Conservation (phyloP, 2,113 vertebrate genomes). For the Silurus asotus region DNA sequence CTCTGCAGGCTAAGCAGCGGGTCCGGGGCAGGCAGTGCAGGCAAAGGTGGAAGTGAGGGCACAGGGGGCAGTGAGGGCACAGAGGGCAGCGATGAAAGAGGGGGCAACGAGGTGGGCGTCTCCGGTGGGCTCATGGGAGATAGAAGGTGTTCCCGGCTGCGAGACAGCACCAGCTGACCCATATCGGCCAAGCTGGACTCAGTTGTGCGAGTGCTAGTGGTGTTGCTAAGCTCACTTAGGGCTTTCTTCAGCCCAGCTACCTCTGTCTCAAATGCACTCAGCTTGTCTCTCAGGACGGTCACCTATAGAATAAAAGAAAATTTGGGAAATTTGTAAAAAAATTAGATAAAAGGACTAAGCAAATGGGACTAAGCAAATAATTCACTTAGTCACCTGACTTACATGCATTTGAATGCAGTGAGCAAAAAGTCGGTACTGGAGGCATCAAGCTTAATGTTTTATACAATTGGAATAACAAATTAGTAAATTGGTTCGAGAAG, state of each 20-base stretch:
- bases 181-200: constrained; percentile 32
- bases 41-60: constrained; percentile 40
- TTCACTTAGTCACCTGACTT: neutral
- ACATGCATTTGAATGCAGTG: neutral
- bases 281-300: constrained; percentile 76
- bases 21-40: constrained; percentile 40
- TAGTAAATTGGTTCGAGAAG: neutral
- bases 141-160: constrained; percentile 46
- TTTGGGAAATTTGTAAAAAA: neutral
- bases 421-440: neutral
- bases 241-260: constrained; percentile 73
- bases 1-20: constrained; percentile 60
- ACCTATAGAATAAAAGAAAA: constrained; percentile 55
- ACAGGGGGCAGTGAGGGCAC: constrained; percentile 4
- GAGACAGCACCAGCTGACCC: constrained; percentile 36
- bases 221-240: constrained; percentile 63
- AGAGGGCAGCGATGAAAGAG: constrained; percentile 35
- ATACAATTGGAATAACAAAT: neutral
- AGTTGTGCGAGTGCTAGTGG: neutral
- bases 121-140: constrained; percentile 51
- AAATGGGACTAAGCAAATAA: neutral
- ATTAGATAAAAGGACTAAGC: neutral
- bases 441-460: neutral
- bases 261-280: constrained; percentile 76
- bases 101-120: constrained; percentile 22